These are phyloP conservation scores for Andrena cerasifolii DNA, from an alignment of 1,140 invertebrate genomes.

Conservation along the genomic window DNA sequence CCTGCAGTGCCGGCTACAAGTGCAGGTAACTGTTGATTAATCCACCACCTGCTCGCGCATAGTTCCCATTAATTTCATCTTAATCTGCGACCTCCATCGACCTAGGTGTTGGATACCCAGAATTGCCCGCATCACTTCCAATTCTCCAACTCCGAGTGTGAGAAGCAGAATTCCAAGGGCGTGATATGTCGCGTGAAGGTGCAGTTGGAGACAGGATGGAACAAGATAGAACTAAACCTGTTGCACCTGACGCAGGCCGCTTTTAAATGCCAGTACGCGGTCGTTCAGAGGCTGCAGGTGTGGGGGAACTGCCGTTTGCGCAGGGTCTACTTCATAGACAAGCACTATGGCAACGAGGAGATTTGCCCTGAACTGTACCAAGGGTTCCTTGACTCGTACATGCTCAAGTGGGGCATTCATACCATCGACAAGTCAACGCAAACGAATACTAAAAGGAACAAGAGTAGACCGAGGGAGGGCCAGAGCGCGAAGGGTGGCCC, in stretches of 20 bases:
- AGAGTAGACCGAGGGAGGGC: neutral
- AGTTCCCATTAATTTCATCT: too few relatives aligned
- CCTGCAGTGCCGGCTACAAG: constrained; percentile 57
- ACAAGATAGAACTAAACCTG: constrained; percentile 72
- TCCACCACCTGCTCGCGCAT: neutral
- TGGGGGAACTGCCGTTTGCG: constrained; percentile 70
- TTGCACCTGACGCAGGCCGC: constrained; percentile 55
- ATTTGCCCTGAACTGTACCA: constrained; percentile 62
- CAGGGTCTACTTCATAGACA: constrained; percentile 72
- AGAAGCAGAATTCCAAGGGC: constrained; percentile 42
- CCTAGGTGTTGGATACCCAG: constrained; percentile 59
- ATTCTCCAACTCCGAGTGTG: constrained; percentile 45
- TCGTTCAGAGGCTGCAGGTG: constrained; percentile 66
- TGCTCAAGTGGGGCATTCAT: constrained; percentile 72
- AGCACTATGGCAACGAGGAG: constrained; percentile 67
- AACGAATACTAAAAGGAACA: constrained; percentile 55
- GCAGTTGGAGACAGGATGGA: constrained; percentile 69
- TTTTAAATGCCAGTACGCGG: constrained; percentile 64
- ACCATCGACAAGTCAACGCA: constrained; percentile 64
- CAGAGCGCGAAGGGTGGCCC: neutral
- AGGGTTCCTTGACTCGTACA: constrained; percentile 71
- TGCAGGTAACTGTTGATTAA: constrained; percentile 61
- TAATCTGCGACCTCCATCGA: too few relatives aligned
- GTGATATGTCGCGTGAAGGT: constrained; percentile 38
- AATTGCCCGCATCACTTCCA: constrained; percentile 54